These are phyloP conservation scores for Drosophila bunnanda DNA, from an alignment of 2,888 invertebrate species.

Conservation along the genomic window DNA sequence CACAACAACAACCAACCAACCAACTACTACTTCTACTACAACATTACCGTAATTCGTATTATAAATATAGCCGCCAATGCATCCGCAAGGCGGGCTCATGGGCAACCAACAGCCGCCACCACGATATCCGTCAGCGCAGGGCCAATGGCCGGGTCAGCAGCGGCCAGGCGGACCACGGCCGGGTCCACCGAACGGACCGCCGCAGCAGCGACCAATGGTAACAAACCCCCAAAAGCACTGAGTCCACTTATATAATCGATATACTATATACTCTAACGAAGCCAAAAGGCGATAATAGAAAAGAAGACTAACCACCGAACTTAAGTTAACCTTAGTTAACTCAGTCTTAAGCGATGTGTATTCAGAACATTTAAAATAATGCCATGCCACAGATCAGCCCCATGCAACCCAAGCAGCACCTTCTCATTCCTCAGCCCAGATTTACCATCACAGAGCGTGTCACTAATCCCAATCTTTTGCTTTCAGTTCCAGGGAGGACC, in stretches of 20 bases:
- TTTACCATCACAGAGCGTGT: neutral
- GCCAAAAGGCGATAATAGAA: constrained; percentile 20
- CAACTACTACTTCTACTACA: constrained; percentile 56
- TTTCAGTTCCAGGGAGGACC: constrained; percentile 85
- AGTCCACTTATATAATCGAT: constrained; percentile 29
- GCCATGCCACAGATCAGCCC: constrained; percentile 53
- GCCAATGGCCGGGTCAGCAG: constrained; percentile 85
- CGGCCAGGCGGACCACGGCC: constrained; percentile 85
- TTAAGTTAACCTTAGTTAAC: constrained; percentile 70
- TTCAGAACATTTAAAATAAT: constrained; percentile 74
- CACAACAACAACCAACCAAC: constrained; percentile 56
- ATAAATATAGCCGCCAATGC: constrained; percentile 85
- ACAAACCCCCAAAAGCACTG: constrained; percentile 59
- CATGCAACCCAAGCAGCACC: constrained; percentile 38
- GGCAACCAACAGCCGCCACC: constrained; percentile 86
- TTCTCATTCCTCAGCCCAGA: constrained; percentile 23
- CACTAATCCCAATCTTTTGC: constrained; percentile 27
- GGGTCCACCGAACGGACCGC: constrained; percentile 85
- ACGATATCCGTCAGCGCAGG: constrained; percentile 84
- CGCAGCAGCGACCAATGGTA: constrained; percentile 87
- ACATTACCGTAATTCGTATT: constrained; percentile 62
- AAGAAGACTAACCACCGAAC: constrained; percentile 64
- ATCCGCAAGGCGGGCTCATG: constrained; percentile 86
- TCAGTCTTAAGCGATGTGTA: constrained; percentile 69
- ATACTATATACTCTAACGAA: constrained; percentile 28